Evolutionary conservation across 2,113 vertebrate genomes (phyloP), one percentile per base, ranked within the genome.

Genomic region (Psittacus erithacus): DNA sequence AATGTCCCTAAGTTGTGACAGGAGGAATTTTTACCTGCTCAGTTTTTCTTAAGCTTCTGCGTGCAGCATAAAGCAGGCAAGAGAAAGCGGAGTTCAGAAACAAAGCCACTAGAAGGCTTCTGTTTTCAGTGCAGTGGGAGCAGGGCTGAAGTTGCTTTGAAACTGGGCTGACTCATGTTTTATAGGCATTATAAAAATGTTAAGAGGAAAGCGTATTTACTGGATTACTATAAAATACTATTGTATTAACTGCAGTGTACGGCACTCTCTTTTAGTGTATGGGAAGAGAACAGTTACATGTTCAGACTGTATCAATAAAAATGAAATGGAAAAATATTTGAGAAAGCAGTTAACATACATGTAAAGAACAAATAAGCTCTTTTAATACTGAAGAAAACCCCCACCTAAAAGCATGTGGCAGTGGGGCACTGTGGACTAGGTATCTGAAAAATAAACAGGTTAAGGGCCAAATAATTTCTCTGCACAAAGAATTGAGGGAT

Each of bases 371-470:
- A 62, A n/a, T 79, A 29, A 79, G 23, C 8, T 82, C 35, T 89
- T 65, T 74, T 57, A 90, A 64, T 82, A 57, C 4, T 57, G 20
- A 35, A 19, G 38, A 62, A 55, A 60, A 14, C 6, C 4, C 8
- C 16, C 19, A 2, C 3, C 33, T 75, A 18, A 57, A 89, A 89
- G 29, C 69, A 41, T 79, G 70, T 82, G 74, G 27, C 31, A 62
- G 39, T 64, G 35, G 59, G n/a, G 87, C 62, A 59, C 38, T 80
- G 59, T 69, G 59, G 67, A 79, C 57, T 44, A 55, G 64, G 44
- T 69, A 65, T 68, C 78, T 90, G 87, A 69, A 92, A 95, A 95
- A 93, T 60, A 94, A 96, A 57, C 41, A 91, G 44, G 14, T 52
- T 76, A 80, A 68, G 15, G 50, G 20, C 77, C 80, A 86, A 81